Percentiles rank a stretch among this genome's conserved stretches.
Conservation (phyloP, 2,888 invertebrate species). For the Cataglyphis livida region DNA sequence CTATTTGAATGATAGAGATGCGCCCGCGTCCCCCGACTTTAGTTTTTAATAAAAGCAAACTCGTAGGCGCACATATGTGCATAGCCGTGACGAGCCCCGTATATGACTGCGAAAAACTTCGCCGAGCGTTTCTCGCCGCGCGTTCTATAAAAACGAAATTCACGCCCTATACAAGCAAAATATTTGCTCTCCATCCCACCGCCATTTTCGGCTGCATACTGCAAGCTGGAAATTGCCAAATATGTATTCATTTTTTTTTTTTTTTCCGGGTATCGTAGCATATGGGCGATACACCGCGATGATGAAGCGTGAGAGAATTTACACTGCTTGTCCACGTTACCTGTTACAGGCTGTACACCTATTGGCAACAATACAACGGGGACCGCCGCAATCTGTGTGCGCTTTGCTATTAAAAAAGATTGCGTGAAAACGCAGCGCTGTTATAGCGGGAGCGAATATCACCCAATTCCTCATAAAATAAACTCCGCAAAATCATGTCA, state of each 20-base stretch:
- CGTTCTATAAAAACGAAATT: slow-evolving; percentile 60
- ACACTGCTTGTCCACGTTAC: slow-evolving; percentile 50
- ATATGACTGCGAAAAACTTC: slow-evolving; percentile 48
- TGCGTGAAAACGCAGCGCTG: slow-evolving; percentile 34
- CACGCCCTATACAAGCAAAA: slow-evolving; percentile 62
- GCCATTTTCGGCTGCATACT: slow-evolving; percentile 58
- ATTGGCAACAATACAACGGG: slow-evolving; percentile 18
- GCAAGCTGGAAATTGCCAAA: slow-evolving; percentile 58
- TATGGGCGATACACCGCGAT: slow-evolving; percentile 44
- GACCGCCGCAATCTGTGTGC: not conserved
- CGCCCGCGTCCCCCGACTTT: slow-evolving; percentile 37
- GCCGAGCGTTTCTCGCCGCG: slow-evolving; percentile 5
- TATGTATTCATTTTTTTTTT: slow-evolving; percentile 56
- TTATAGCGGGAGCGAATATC: slow-evolving; percentile 2
- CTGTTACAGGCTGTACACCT: slow-evolving; percentile 39
- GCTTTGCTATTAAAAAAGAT: slow-evolving; percentile 45
- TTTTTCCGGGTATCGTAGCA: slow-evolving; percentile 50
- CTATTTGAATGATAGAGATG: slow-evolving; percentile 54
- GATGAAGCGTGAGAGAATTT: slow-evolving; percentile 54
- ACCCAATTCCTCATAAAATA: slow-evolving; percentile 29
- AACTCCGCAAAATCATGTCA: slow-evolving; percentile 17
- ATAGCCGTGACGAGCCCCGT: slow-evolving; percentile 36
- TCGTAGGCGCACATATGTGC: slow-evolving; percentile 48
- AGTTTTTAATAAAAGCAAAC: slow-evolving; percentile 53
- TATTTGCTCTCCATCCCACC: slow-evolving; percentile 60